A percentile compares a stretch with the other conserved stretches of the same genome.
These are phyloP conservation scores for Sminthurinus signatus DNA, from an alignment of 1,140 invertebrate species.

Conservation along the genomic window DNA sequence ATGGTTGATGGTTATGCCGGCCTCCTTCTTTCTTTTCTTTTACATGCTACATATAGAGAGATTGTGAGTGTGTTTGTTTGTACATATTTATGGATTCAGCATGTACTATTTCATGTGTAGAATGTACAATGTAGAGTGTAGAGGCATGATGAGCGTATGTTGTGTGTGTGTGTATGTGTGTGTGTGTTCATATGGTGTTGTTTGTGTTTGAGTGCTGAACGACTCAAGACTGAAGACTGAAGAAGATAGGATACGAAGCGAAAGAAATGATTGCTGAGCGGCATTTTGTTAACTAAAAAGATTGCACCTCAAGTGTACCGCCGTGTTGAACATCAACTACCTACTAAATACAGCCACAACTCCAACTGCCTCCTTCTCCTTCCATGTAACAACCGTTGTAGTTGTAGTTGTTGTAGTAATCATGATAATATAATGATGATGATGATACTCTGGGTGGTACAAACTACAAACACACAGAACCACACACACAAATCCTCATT, in stretches of 20 bases:
- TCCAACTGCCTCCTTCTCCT: too few species aligned
- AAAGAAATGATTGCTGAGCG: slow-evolving; percentile 5
- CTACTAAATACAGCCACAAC: background rate
- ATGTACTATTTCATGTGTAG: too few species aligned
- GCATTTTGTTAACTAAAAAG: slow-evolving; percentile 14
- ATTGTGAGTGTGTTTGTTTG: background rate
- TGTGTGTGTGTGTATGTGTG: slow-evolving; percentile 2
- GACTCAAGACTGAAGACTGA: background rate
- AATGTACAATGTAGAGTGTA: too few species aligned
- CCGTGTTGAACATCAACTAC: slow-evolving; percentile 2
- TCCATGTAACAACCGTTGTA: too few species aligned
- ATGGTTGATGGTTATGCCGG: too few species aligned
- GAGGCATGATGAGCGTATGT: too few species aligned
- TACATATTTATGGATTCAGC: background rate
- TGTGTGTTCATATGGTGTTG: background rate
- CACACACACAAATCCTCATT: background rate
- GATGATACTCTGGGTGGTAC: too few species aligned
- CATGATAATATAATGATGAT: too few species aligned
- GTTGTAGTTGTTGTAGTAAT: too few species aligned
- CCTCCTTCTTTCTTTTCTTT: too few species aligned
- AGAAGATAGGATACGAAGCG: background rate
- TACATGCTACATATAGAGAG: background rate
- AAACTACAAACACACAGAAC: background rate
- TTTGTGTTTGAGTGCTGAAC: background rate
- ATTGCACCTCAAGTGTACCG: slow-evolving; percentile 1